A percentile compares a stretch with the other conserved stretches of the same genome.
Evolutionary conservation across 2,113 vertebrate species (phyloP).

Genomic region (Hiodon tergisus): DNA sequence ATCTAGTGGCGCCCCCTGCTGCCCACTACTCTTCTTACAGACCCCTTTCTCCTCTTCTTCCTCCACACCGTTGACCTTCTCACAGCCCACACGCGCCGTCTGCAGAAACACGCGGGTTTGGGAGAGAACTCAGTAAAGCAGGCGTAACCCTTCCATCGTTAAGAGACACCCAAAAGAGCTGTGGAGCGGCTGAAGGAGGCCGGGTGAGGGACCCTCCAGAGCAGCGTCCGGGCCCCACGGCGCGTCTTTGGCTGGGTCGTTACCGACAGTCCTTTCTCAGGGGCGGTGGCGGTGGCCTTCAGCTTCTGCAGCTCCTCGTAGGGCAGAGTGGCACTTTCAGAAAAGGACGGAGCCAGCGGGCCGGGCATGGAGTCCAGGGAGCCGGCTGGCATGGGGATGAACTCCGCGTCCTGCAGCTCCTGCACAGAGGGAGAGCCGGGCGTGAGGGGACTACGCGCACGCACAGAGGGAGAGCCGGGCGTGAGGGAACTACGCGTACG

Average conservation of each 20-base stretch:
- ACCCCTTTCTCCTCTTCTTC: constrained; percentile 31
- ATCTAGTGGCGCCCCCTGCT: constrained; percentile 53
- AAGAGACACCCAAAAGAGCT: too few species aligned
- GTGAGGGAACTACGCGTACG: constrained; percentile 30
- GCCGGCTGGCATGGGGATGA: constrained; percentile 86
- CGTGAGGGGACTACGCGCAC: constrained; percentile 29
- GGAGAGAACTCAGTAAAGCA: neutral
- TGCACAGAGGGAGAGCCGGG: constrained; percentile 37
- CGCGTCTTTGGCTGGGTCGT: neutral
- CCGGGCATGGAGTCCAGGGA: constrained; percentile 35
- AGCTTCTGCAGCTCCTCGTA: constrained; percentile 79
- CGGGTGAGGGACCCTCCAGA: too few species aligned
- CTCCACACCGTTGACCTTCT: constrained; percentile 45
- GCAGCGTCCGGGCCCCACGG: neutral
- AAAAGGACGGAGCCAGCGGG: constrained; percentile 37
- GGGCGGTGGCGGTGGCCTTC: constrained; percentile 68
- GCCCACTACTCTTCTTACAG: constrained; percentile 55
- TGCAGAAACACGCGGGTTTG: constrained; percentile 34
- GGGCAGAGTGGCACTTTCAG: constrained; percentile 57
- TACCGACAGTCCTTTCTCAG: constrained; percentile 55
- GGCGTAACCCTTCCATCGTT: too few species aligned
- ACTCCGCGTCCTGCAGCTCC: constrained; percentile 93
- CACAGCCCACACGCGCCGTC: constrained; percentile 60
- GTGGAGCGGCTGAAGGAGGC: too few species aligned
- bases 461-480: neutral